Base-by-base conservation (phyloP, 2,113 vertebrate species). In the Xenotilapia flavipinnis region DNA sequence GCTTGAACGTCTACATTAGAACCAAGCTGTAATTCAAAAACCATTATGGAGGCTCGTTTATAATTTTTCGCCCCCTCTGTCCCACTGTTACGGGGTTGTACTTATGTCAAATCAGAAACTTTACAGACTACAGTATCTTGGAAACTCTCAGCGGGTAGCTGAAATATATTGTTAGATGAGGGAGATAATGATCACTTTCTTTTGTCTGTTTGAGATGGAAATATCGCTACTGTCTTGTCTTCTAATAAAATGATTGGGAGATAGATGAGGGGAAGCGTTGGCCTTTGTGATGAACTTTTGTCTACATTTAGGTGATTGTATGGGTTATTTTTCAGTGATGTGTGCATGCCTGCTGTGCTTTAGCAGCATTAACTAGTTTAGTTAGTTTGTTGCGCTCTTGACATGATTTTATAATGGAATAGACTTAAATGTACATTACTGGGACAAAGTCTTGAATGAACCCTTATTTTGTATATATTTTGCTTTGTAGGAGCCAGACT, bases 61-160 rank as follows among this genome's bases (percentile, higher is more conserved):
- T 86, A 82, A 93, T 90, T 87, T 81, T 42, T 80, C 19, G n/a
- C 17, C 33, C 40, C 49, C 75, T 49, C 31, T 33, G 5, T 86
- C 83, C 87, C 65, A 13, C 91, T 92, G 89, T 87, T 81, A 82
- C 6, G 4, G 4, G 36, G 31, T 51, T 83, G 54, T 31, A 75
- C 31, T 79, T 26, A 28, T 6, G 6, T 86, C 70, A 85, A 77
- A 87, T 90, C 53, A 86, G 53, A 89, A 65, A 47, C 42, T 80
- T 89, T 81, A 3, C 28, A 82, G 55, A 94, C 90, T 86, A 87
- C 21, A 54, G 55, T n/a, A 40, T 80, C 84, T 75, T 83, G 9
- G 73, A 89, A 51, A 62, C 47, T 81, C 85, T 38, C 87, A 81
- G 58, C 28, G 70, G 49, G 82, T 9, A 3, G 17, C 45, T 55